Evolutionary conservation across 2,113 vertebrate genomes (phyloP).

Genomic region (Colistium nudipinnis): DNA sequence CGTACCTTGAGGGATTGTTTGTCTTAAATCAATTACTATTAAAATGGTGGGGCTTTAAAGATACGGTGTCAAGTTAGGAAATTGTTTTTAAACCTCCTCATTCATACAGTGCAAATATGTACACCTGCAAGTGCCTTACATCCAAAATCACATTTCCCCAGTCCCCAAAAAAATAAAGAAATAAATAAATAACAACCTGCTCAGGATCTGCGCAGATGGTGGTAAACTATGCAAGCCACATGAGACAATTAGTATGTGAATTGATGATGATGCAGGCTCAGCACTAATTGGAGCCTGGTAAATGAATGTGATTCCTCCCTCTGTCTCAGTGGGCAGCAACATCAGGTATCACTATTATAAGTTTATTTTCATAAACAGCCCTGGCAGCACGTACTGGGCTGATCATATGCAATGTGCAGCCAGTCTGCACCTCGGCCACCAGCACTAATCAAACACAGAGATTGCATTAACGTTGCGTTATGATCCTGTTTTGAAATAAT

Average conservation of each 20-base stretch:
- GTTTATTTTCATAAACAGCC: constrained; percentile 75
- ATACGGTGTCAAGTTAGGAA: background rate
- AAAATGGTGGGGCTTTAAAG: constrained; percentile 8
- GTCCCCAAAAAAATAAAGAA: constrained; percentile 53
- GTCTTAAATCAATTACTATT: constrained; percentile 13
- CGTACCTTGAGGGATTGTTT: background rate
- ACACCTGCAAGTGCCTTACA: constrained; percentile 19
- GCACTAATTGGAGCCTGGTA: constrained; percentile 78
- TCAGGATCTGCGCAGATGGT: constrained; percentile 72
- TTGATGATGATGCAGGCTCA: constrained; percentile 79
- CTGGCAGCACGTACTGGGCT: constrained; percentile 71
- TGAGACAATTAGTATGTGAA: constrained; percentile 79
- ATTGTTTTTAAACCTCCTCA: background rate
- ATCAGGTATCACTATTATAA: constrained; percentile 77
- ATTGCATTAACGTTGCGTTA: constrained; percentile 65
- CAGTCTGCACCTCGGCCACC: constrained; percentile 59
- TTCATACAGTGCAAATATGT: constrained; percentile 13
- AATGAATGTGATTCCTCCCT: constrained; percentile 76
- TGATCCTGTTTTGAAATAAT: constrained; percentile 66
- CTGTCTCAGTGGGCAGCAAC: constrained; percentile 74
- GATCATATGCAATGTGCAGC: constrained; percentile 68
- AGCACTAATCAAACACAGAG: constrained; percentile 69
- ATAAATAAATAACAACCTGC: constrained; percentile 50
- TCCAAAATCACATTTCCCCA: constrained; percentile 10
- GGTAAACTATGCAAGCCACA: constrained; percentile 62